Evolutionary conservation across 2,888 invertebrate species (phyloP).

Genomic region (Julus scandinavius): DNA sequence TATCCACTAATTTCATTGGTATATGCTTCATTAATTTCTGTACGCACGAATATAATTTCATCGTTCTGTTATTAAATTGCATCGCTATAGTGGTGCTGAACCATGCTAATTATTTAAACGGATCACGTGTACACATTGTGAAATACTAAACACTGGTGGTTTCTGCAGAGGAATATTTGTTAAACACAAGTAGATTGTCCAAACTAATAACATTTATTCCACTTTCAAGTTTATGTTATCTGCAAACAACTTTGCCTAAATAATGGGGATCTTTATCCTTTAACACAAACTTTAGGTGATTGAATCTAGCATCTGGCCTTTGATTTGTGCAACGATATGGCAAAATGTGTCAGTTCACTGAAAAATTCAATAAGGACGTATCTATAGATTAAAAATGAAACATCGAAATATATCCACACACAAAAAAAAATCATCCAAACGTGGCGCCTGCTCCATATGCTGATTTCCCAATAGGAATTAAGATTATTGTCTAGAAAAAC

Average conservation of each 20-base stretch:
- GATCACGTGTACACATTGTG: neutral
- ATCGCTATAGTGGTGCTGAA: neutral
- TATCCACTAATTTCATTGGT: neutral
- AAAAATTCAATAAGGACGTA: constrained; percentile 7
- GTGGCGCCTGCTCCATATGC: constrained; percentile 24
- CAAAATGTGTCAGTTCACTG: neutral
- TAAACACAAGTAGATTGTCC: too few species aligned
- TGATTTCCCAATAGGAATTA: constrained; percentile 28
- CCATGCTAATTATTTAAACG: neutral
- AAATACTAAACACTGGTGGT: neutral
- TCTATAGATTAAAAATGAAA: constrained; percentile 23
- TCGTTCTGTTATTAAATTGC: neutral
- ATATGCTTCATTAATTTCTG: neutral
- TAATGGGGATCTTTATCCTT: neutral
- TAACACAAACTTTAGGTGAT: neutral
- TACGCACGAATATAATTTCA: neutral
- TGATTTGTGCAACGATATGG: neutral
- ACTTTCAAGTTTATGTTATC: neutral
- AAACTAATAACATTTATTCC: too few species aligned
- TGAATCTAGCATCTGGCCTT: neutral
- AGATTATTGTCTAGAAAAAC: constrained; percentile 23
- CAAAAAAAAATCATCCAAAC: neutral
- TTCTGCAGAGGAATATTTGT: too few species aligned
- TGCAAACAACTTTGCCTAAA: neutral
- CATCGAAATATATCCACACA: neutral